A percentile compares a stretch with the other conserved stretches of the same genome.
Conservation (phyloP, 2,888 invertebrate genomes). For the Spilarctia lutea region DNA sequence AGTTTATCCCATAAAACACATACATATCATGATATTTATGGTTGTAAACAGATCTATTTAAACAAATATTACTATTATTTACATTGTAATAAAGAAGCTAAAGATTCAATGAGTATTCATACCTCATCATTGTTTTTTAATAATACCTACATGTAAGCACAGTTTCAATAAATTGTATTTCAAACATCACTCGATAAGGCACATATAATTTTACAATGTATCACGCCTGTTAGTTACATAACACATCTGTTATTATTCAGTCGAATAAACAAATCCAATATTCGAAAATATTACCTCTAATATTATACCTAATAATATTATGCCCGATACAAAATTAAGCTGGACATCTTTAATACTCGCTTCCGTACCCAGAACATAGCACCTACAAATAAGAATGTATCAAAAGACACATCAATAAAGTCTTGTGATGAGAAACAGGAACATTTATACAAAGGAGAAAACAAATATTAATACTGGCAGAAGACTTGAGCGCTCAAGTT, state of each 20-base stretch:
- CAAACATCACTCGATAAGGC: not conserved
- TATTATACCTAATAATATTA: slow-evolving; percentile 19
- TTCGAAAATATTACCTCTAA: slow-evolving; percentile 1
- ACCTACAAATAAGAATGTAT: slow-evolving; percentile 22
- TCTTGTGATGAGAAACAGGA: slow-evolving; percentile 59
- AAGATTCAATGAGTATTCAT: slow-evolving; percentile 40
- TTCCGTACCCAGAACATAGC: slow-evolving; percentile 22
- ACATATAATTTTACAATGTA: not conserved
- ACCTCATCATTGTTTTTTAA: slow-evolving; percentile 41
- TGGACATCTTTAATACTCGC: not conserved
- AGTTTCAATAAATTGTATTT: not conserved
- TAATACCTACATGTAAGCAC: slow-evolving; percentile 44
- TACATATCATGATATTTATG: not conserved
- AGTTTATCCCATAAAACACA: not conserved
- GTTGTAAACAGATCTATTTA: not conserved
- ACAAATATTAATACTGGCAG: slow-evolving; percentile 59
- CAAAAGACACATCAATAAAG: slow-evolving; percentile 14
- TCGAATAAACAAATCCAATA: slow-evolving; percentile 16
- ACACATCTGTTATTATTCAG: not conserved
- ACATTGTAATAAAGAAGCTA: slow-evolving; percentile 38
- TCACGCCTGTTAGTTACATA: not conserved
- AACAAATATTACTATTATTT: slow-evolving; percentile 33
- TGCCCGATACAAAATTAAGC: slow-evolving; percentile 11
- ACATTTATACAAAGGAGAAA: slow-evolving; percentile 54
- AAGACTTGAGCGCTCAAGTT: slow-evolving; percentile 33